These are phyloP conservation scores for Mantis religiosa DNA, from an alignment of 2,888 invertebrate genomes.

Conservation along the genomic window DNA sequence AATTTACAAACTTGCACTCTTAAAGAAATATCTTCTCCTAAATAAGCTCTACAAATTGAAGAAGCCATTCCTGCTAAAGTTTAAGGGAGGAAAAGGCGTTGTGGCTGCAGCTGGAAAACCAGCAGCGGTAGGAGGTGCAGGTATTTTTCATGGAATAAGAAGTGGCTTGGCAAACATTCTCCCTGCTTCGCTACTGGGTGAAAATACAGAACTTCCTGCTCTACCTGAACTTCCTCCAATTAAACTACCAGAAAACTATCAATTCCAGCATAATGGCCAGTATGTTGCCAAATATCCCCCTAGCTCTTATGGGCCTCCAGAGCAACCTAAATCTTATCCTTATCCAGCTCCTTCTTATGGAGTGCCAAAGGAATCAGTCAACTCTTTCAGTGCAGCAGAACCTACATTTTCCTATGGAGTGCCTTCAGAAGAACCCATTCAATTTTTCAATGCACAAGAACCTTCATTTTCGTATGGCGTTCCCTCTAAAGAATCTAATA, in stretches of 20 bases:
- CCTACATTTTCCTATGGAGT: background rate
- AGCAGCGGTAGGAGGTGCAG: background rate
- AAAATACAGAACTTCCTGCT: background rate
- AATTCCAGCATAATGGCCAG: slow-evolving; percentile 9
- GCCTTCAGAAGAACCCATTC: background rate
- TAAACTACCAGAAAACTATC: slow-evolving; percentile 2
- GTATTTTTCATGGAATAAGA: background rate
- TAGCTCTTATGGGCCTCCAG: background rate
- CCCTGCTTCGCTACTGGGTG: slow-evolving; percentile 9
- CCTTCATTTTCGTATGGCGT: background rate
- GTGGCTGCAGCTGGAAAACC: background rate
- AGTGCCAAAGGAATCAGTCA: background rate
- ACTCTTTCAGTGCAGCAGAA: background rate
- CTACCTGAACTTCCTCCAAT: slow-evolving; percentile 17
- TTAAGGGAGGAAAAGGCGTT: background rate
- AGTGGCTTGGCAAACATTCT: background rate
- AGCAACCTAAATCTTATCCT: background rate
- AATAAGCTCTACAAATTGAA: background rate
- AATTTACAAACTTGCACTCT: background rate
- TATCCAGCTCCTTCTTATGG: background rate
- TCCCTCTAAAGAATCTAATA: too few species aligned
- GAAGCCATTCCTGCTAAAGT: background rate
- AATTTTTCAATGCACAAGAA: background rate
- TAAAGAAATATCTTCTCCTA: background rate
- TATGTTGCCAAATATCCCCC: slow-evolving; percentile 2